Evolutionary conservation across 2,113 vertebrate genomes (phyloP), one percentile per base, ranked within the genome.

Genomic region (Prinia subflava): DNA sequence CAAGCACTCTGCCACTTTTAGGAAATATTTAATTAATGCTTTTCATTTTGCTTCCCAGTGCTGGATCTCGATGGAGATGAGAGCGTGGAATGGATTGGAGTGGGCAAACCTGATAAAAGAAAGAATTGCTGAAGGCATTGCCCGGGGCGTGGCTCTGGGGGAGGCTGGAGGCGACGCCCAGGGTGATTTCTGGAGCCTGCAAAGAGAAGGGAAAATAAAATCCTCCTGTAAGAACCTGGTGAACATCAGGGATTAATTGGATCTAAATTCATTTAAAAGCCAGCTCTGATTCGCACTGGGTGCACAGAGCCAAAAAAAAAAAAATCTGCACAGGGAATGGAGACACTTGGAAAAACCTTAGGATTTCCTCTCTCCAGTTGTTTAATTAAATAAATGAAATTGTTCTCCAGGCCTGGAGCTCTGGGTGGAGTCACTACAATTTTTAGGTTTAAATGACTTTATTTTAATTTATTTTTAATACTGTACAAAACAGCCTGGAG

Each of bases 21-120:
- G 80, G 21, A 83, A 83, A n/a, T 3, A 15, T 6, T 87, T 3
- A 8, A 8, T 87, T 3, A 8, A 8, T 1, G 3, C 3, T 75
- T 76, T 47, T 23, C 9, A 46, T 81, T 78, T 65, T 20, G 33
- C 9, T 79, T 47, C 65, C 85, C 89, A 42, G 23, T 28, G 39
- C 53, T 35, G 18, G 27, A 59, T 22, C 39, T 69, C 8, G 41
- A 11, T n/a, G 78, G 57, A 27, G 33, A 16, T 10, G 9, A 75
- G 15, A 87, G 50, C 15, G 31, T 6, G 49, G 12, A 6, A 13
- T 2, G 35, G 63, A 9, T 25, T 60, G 42, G 64, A 55, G 59
- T 15, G 92, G 31, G 11, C 92, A 80, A 96, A 99, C 99, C 99
- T 99, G 98, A 52, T 98, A 99, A 90, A 98, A 98, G 97, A 99